A percentile compares a stretch with the other conserved stretches of the same genome.
These are phyloP conservation scores for Eleutherodactylus coqui DNA, from an alignment of 2,797 vertebrate species.

Conservation along the genomic window DNA sequence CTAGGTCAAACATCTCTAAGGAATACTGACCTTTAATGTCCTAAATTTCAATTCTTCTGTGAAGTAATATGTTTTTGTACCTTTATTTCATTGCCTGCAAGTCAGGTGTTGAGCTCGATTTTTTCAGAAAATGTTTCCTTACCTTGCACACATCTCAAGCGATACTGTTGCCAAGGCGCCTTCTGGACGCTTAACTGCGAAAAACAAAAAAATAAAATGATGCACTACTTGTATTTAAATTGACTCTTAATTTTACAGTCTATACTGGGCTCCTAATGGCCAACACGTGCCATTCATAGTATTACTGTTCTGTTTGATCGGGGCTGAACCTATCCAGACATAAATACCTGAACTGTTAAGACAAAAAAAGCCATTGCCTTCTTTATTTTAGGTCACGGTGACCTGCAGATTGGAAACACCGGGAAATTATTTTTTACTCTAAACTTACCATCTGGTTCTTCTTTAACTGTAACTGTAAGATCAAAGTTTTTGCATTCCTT, in stretches of 20 bases:
- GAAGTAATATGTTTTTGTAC: too few relatives aligned
- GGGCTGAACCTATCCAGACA: neutral
- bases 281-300: neutral
- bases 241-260: neutral
- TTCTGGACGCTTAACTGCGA: neutral
- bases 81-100: too few relatives aligned
- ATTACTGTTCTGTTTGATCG: neutral
- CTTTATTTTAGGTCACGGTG: neutral
- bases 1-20: too few relatives aligned
- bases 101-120: too few relatives aligned
- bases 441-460: neutral
- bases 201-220: neutral
- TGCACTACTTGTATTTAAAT: neutral
- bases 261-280: neutral
- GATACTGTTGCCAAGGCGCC: neutral
- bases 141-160: slow-evolving; percentile 38
- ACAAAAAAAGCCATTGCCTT: too few relatives aligned
- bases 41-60: too few relatives aligned
- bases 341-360: too few relatives aligned
- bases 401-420: neutral
- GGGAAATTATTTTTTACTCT: neutral
- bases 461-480: slow-evolving; percentile 64
- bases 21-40: too few relatives aligned
- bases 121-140: neutral
- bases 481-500: slow-evolving; percentile 78